A percentile compares a stretch with the other conserved stretches of the same genome.
These are phyloP conservation scores for Dasysyrphus albostriatus DNA, from an alignment of 2,888 invertebrate genomes.

Conservation along the genomic window DNA sequence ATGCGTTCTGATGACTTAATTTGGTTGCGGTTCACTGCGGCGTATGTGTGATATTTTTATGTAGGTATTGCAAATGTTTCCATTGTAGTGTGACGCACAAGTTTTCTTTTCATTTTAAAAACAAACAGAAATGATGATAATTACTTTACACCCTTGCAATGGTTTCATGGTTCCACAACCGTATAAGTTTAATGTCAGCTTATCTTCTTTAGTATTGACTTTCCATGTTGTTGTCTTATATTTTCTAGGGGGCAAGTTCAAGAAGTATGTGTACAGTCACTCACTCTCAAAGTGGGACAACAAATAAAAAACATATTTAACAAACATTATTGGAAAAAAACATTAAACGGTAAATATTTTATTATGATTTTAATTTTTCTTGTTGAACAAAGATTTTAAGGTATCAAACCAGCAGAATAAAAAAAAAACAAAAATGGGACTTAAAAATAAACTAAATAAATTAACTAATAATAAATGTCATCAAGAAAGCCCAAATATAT, in stretches of 20 bases:
- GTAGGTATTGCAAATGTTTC: background rate
- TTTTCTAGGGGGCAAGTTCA: conserved; percentile 42
- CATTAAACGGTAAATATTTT: too few relatives aligned
- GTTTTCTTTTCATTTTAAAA: background rate
- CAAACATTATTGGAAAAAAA: too few relatives aligned
- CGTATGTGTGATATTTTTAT: conserved; percentile 40
- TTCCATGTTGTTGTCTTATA: background rate
- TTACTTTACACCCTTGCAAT: conserved; percentile 19
- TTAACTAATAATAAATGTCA: too few relatives aligned
- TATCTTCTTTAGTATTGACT: conserved; percentile 16
- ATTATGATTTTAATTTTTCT: too few relatives aligned
- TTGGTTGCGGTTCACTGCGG: conserved; percentile 28
- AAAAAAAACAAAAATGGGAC: too few relatives aligned
- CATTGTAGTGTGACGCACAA: conserved; percentile 3
- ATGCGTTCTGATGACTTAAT: conserved; percentile 20
- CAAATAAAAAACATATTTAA: too few relatives aligned
- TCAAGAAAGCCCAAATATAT: too few relatives aligned
- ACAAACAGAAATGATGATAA: conserved; percentile 1
- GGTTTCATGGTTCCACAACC: background rate
- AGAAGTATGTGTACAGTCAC: background rate
- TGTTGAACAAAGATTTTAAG: too few relatives aligned
- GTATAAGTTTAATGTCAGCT: background rate
- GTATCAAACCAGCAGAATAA: too few relatives aligned
- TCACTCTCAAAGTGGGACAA: too few relatives aligned
- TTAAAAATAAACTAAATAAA: too few relatives aligned